Base-by-base conservation (phyloP, 2,797 vertebrate species). In the Sebastes glaucus region DNA sequence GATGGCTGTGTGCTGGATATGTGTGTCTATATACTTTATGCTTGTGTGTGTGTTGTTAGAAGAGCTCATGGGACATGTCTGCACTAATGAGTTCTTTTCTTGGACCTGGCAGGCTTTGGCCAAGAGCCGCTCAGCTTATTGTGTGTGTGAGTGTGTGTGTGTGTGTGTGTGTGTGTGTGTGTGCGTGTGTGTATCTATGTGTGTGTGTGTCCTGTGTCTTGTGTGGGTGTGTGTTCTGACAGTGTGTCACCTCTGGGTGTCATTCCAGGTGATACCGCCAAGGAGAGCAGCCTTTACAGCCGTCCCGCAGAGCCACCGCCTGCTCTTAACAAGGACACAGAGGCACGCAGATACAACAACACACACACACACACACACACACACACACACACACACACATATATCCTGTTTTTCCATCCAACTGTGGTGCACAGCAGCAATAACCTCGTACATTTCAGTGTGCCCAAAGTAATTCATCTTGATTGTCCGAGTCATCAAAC, bases 221-320 rank as follows among this genome's bases (percentile, higher is more conserved):
- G 69, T 80, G 87, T 81, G 76, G 60, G 84, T 81, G 91, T 81
- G 77, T 62, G 59, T 80, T 79, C 70, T 90, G 91, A 92, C 90
- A 91, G 77, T 42, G 82, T 90, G 91, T 93, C 91, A 93, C 94
- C 90, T 94, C 89, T 93, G 91, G 90, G 91, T 93, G 92, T 93
- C 93, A 93, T 93, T 94, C 85, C 81, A 90, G 86, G 85, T 85
- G 90, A 92, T 79, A 78, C 53, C 27, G 72, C 86, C 85, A 85
- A 89, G 84, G 83, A 90, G 91, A 92, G 81, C 82, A 84, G 85
- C 89, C 84, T 87, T 88, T 92, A 90, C 88, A 92, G 91, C 86
- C 77, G 14, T 82, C 88, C 92, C 74, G 77, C 91, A 87, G 89
- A 91, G 91, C 88, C 77, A 71, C 90, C 75, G 82, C 85, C 90